Percentiles rank a stretch among this genome's conserved stretches.
Conservation (phyloP, 2,113 vertebrate genomes). For the Columbina picui region DNA sequence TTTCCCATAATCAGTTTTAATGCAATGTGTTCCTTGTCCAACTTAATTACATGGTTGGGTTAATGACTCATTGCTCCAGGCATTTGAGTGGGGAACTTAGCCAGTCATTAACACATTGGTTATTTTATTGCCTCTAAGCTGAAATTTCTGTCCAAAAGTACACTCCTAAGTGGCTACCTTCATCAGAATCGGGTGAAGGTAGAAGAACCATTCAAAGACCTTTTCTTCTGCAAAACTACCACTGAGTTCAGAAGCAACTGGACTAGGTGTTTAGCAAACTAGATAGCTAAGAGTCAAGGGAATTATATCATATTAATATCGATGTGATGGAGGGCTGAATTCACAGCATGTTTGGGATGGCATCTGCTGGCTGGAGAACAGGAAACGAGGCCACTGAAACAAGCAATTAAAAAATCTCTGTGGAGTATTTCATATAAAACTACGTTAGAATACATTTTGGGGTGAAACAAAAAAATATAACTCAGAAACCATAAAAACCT, state of each 20-base stretch:
- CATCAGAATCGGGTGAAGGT: not conserved
- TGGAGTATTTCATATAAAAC: not conserved
- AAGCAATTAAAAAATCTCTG: not conserved
- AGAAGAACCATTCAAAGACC: not conserved
- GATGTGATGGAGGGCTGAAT: not conserved
- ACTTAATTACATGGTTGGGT: slow-evolving; percentile 39
- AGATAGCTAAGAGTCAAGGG: not conserved
- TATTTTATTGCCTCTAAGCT: not conserved
- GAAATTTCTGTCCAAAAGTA: not conserved
- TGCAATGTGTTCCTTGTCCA: slow-evolving; percentile 18
- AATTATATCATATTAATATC: not conserved
- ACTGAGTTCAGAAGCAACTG: not conserved
- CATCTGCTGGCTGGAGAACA: not conserved
- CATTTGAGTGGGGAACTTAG: not conserved
- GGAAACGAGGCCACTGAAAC: not conserved
- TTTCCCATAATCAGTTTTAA: slow-evolving; percentile 10
- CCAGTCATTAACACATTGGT: not conserved
- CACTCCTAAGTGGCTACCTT: not conserved
- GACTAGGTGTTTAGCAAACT: not conserved
- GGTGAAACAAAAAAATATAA: rapidly evolving
- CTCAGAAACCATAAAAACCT: not conserved
- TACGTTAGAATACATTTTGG: not conserved
- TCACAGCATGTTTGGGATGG: not conserved
- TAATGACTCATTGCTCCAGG: slow-evolving; percentile 44
- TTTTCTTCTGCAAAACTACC: not conserved